These are phyloP conservation scores for Cordilura impudica DNA, from an alignment of 2,888 invertebrate genomes.

Conservation along the genomic window DNA sequence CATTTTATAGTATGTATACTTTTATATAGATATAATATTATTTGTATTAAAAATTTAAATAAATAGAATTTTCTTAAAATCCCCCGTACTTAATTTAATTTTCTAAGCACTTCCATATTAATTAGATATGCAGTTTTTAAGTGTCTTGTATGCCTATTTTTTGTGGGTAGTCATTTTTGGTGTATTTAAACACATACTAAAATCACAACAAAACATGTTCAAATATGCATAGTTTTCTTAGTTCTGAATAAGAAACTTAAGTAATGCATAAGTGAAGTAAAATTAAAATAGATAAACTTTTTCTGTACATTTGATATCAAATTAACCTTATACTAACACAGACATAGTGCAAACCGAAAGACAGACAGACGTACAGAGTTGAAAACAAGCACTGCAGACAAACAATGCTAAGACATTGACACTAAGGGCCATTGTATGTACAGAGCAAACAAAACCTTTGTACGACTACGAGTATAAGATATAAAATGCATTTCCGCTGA, in stretches of 20 bases:
- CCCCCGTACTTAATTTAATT: no score
- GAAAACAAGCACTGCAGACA: not conserved
- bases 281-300: conserved; percentile 17
- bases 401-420: conserved; percentile 29
- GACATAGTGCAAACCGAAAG: not conserved
- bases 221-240: not conserved
- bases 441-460: not conserved
- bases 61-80: no score
- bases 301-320: not conserved
- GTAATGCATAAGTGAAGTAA: conserved; percentile 1
- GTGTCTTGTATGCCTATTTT: no score
- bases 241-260: not conserved
- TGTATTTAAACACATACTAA: no score
- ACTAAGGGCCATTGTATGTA: conserved; percentile 7
- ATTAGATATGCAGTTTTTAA: no score
- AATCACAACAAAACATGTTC: no score
- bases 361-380: not conserved
- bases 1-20: no score
- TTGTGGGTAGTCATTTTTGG: no score
- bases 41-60: no score
- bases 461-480: no score
- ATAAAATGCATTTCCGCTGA: conserved; percentile 49
- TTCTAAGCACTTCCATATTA: no score
- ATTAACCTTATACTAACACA: conserved; percentile 4
- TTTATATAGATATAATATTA: no score